phyloP scores from a whole-genome alignment of 2,113 vertebrate genomes.

The Brachypodius melanocephalos region DNA sequence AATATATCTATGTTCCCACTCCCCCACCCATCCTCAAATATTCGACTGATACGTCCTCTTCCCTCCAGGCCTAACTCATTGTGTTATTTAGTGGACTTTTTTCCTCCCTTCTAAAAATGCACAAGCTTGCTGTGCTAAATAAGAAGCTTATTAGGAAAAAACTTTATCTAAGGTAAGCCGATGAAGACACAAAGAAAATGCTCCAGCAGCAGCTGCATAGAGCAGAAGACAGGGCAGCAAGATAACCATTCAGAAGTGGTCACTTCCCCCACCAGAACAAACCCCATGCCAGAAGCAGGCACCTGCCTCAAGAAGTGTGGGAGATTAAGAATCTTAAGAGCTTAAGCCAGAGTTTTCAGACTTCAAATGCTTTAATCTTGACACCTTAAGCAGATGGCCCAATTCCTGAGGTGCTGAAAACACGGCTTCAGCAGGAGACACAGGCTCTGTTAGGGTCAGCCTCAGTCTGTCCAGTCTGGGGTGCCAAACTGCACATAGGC shows the following conservation, averaged over 20 bases:
- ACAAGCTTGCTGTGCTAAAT: not conserved
- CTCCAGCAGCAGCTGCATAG: not conserved
- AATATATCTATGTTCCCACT: not conserved
- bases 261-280: not conserved
- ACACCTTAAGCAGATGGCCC: not conserved
- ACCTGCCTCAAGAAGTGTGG: not conserved
- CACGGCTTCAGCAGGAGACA: not conserved
- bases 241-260: not conserved
- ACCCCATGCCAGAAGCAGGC: not conserved
- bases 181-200: not conserved
- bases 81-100: not conserved
- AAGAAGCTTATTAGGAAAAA: not conserved
- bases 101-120: not conserved
- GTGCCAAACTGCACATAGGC: accelerated
- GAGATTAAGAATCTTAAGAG: not conserved
- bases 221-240: not conserved
- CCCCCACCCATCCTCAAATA: not conserved
- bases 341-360: not conserved
- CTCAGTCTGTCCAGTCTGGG: not conserved
- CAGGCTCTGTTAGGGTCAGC: not conserved
- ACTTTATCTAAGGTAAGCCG: accelerated
- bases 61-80: not conserved
- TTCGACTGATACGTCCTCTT: accelerated
- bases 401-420: not conserved
- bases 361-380: not conserved